Conservation (phyloP, 2,888 invertebrate species). For the Drosophila engyochracea region DNA sequence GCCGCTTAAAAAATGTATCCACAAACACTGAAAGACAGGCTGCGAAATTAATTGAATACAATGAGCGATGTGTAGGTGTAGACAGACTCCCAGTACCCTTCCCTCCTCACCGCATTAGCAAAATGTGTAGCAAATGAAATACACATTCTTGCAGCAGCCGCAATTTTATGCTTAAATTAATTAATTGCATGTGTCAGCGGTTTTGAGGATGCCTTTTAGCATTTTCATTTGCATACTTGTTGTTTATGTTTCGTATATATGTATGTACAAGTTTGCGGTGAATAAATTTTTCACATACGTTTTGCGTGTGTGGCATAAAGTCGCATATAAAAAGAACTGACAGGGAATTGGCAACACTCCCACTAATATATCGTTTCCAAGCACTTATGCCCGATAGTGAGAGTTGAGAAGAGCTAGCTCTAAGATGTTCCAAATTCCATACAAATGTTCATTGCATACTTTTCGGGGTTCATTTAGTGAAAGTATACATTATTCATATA, state of each 20-base stretch:
- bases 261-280: constrained; percentile 30
- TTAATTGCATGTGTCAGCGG: constrained; percentile 79
- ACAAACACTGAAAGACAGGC: constrained; percentile 16
- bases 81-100: neutral
- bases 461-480: neutral
- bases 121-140: constrained; percentile 21
- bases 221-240: constrained; percentile 55
- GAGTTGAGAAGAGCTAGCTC: too few relatives aligned
- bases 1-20: constrained; percentile 50
- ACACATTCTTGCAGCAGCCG: constrained; percentile 46
- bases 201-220: constrained; percentile 54
- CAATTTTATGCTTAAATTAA: constrained; percentile 70
- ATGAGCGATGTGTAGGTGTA: constrained; percentile 4
- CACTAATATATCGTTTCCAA: neutral
- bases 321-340: constrained; percentile 1
- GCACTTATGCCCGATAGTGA: neutral
- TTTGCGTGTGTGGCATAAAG: constrained; percentile 13
- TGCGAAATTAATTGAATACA: constrained; percentile 34
- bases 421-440: neutral
- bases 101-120: too few relatives aligned
- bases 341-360: constrained; percentile 23
- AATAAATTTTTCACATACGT: constrained; percentile 52
- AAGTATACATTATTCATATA: neutral
- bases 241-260: constrained; percentile 26
- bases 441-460: neutral